These are phyloP conservation scores for Panulirus ornatus DNA, from an alignment of 1,140 invertebrate genomes.

Conservation along the genomic window DNA sequence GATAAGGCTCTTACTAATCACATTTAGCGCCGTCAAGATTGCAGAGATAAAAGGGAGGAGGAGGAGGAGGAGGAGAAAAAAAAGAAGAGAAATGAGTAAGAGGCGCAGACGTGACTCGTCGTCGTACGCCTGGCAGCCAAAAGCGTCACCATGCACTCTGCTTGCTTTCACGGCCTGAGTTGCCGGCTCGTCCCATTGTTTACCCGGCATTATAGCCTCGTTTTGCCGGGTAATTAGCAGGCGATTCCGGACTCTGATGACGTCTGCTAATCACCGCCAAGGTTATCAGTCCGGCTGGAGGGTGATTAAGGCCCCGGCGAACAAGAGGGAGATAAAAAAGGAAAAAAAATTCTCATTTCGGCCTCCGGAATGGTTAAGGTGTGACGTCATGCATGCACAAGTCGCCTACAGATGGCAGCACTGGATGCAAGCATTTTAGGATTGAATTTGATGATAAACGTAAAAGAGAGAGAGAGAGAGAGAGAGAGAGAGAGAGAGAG, in stretches of 20 bases:
- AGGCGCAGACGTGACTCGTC: background rate
- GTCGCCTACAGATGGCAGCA: slow-evolving; percentile 37
- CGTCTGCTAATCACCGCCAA: background rate
- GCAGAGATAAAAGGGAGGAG: background rate
- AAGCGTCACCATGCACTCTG: slow-evolving; percentile 43
- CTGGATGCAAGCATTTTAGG: slow-evolving; percentile 41
- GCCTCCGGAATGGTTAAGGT: background rate
- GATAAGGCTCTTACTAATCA: too few relatives aligned
- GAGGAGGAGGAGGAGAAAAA: background rate
- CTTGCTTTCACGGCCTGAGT: slow-evolving; percentile 34
- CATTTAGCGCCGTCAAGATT: slow-evolving; percentile 1
- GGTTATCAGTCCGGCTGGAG: background rate
- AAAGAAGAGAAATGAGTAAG: background rate
- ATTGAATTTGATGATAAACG: slow-evolving; percentile 43
- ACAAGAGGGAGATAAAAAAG: background rate
- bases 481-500: background rate
- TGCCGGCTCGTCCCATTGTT: slow-evolving; percentile 5
- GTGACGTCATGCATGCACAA: slow-evolving; percentile 43
- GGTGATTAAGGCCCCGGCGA: background rate
- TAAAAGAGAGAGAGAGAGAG: slow-evolving; percentile 1
- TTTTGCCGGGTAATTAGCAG: background rate
- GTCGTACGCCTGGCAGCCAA: slow-evolving; percentile 18
- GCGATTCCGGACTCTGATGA: background rate
- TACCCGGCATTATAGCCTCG: background rate
- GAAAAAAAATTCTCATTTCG: background rate